phyloP scores from a whole-genome alignment of 1,140 invertebrate genomes.

The Bilobella aurantiaca region DNA sequence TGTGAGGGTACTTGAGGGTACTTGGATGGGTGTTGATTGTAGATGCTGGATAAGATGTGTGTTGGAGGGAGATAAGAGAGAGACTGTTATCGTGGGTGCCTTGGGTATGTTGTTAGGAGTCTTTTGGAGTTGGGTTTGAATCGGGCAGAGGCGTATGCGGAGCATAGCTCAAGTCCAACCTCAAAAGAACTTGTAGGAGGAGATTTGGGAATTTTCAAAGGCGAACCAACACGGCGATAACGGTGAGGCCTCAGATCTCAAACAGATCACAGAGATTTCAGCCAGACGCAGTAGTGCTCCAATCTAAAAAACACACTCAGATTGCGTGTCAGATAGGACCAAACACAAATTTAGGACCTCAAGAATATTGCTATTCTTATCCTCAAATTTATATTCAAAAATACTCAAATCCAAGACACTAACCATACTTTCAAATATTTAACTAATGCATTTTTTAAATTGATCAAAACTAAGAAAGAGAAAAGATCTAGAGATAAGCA shows the following conservation, averaged over 20 bases:
- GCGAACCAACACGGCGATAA: slow-evolving; percentile 4
- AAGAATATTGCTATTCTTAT: neutral
- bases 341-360: neutral
- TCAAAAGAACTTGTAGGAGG: slow-evolving; percentile 5
- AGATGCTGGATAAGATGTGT: neutral
- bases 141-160: neutral
- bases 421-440: neutral
- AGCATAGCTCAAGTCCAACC: slow-evolving; percentile 9
- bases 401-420: neutral
- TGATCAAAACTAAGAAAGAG: neutral
- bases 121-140: neutral
- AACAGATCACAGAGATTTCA: neutral
- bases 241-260: neutral
- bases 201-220: neutral
- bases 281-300: too few relatives aligned
- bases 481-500: neutral
- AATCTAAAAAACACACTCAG: too few relatives aligned
- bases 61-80: neutral
- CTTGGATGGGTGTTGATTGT: neutral
- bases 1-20: too few relatives aligned
- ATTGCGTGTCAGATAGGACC: neutral
- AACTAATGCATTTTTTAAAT: neutral
- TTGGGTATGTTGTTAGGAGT: neutral
- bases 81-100: neutral
- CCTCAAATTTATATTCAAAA: neutral